Evolutionary conservation across 2,888 invertebrate species (phyloP).

Genomic region (Gryllus longicercus): DNA sequence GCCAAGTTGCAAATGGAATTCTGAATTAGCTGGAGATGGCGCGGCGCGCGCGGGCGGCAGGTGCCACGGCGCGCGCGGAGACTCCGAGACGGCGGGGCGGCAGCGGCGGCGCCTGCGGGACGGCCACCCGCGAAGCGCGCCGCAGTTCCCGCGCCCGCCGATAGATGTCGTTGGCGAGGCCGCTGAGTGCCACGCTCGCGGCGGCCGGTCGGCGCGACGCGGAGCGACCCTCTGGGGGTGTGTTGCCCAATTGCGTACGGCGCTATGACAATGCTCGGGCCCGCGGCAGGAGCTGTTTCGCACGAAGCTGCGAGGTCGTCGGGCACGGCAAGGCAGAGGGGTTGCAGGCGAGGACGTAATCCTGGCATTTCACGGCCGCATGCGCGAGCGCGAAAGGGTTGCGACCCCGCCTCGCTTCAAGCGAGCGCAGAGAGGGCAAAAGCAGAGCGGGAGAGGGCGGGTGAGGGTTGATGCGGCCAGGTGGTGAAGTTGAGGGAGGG

Average conservation of each 20-base stretch:
- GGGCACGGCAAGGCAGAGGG: too few relatives aligned
- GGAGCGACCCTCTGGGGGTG: background rate
- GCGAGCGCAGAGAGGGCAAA: too few relatives aligned
- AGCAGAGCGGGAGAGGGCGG: too few relatives aligned
- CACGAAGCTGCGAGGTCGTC: too few relatives aligned
- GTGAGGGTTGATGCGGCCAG: too few relatives aligned
- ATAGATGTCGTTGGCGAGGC: conserved; percentile 30
- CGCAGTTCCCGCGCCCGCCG: conserved; percentile 24
- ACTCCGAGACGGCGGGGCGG: background rate
- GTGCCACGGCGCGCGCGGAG: background rate
- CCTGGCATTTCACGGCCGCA: conserved; percentile 53
- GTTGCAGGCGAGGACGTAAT: conserved; percentile 50
- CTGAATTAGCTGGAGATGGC: conserved; percentile 31
- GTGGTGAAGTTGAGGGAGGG: too few relatives aligned
- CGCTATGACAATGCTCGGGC: too few relatives aligned
- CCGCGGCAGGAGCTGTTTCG: too few relatives aligned
- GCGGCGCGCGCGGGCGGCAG: background rate
- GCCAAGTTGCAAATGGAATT: conserved; percentile 35
- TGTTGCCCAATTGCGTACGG: too few relatives aligned
- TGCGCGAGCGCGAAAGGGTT: conserved; percentile 33
- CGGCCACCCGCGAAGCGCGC: background rate
- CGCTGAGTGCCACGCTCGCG: background rate
- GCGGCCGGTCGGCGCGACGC: conserved; percentile 10
- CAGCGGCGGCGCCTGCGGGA: background rate
- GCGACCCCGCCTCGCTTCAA: too few relatives aligned